Percentiles rank a stretch among this genome's conserved stretches.
Evolutionary conservation across 2,888 invertebrate genomes (phyloP).

Genomic region (Drosophila demipolita): DNA sequence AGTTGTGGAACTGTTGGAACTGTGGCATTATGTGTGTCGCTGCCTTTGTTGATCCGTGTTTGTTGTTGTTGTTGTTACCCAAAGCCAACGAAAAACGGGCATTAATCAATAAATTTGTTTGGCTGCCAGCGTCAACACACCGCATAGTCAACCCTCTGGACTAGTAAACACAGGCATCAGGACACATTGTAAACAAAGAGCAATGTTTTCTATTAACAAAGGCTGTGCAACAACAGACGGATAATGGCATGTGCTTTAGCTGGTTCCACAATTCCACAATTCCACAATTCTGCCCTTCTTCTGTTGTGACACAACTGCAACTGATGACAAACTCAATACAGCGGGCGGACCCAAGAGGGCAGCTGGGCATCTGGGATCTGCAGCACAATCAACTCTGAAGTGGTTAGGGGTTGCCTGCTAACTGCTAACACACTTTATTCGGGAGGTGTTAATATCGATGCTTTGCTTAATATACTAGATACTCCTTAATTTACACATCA

Average conservation of each 20-base stretch:
- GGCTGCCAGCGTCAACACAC: constrained; percentile 71
- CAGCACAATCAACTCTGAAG: constrained; percentile 33
- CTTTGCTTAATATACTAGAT: constrained; percentile 20
- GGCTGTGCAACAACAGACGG: constrained; percentile 27
- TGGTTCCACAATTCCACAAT: constrained; percentile 11
- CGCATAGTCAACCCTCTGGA: constrained; percentile 52
- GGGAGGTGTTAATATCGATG: constrained; percentile 50
- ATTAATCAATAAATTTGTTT: constrained; percentile 85
- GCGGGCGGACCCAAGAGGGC: constrained; percentile 60
- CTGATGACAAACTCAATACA: constrained; percentile 56
- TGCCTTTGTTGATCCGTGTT: constrained; percentile 46
- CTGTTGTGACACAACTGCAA: constrained; percentile 69
- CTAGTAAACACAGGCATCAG: constrained; percentile 18
- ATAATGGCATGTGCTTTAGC: constrained; percentile 60
- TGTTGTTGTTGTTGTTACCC: constrained; percentile 36
- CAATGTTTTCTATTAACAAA: constrained; percentile 53
- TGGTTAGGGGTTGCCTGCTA: constrained; percentile 37
- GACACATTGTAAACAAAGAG: constrained; percentile 68
- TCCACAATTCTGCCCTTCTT: constrained; percentile 57
- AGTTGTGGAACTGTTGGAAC: constrained; percentile 24
- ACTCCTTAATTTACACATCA: constrained; percentile 68
- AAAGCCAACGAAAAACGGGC: constrained; percentile 56
- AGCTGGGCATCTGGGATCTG: constrained; percentile 49
- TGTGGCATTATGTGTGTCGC: constrained; percentile 52
- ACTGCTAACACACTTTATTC: constrained; percentile 4